Conservation (phyloP, 2,888 invertebrate genomes). For the Drosophila barbarae region DNA sequence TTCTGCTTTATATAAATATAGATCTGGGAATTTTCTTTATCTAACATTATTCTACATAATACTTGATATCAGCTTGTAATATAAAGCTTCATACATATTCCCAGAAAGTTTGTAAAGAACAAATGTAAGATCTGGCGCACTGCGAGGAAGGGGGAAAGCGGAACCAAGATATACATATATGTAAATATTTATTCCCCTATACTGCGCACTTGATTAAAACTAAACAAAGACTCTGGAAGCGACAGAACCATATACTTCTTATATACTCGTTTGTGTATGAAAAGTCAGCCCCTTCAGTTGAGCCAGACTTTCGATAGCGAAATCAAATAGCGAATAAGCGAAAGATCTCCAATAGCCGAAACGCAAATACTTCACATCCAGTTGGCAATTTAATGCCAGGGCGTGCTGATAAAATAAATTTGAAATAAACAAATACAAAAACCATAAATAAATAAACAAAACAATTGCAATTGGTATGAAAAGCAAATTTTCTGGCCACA, state of each 20-base stretch:
- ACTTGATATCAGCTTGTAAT: not conserved
- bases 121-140: conserved; percentile 9
- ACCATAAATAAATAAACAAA: conserved; percentile 31
- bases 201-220: conserved; percentile 52
- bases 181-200: conserved; percentile 6
- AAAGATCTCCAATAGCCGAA: conserved; percentile 6
- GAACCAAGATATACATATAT: conserved; percentile 2
- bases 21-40: not conserved
- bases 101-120: not conserved
- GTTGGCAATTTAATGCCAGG: conserved; percentile 29
- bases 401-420: conserved; percentile 24
- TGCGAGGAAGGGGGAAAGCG: conserved; percentile 5
- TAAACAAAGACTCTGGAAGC: conserved; percentile 52
- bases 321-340: conserved; percentile 30
- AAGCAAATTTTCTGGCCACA: conserved; percentile 20
- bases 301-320: conserved; percentile 35
- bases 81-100: not conserved
- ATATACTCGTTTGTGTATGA: not conserved
- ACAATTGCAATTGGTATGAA: conserved; percentile 19
- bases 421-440: conserved; percentile 20
- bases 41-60: not conserved
- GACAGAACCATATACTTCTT: not conserved
- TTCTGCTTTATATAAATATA: not conserved
- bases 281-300: not conserved
- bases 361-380: conserved; percentile 31